Evolutionary conservation across 2,797 vertebrate genomes (phyloP).

Genomic region (Enteromius anoplus): DNA sequence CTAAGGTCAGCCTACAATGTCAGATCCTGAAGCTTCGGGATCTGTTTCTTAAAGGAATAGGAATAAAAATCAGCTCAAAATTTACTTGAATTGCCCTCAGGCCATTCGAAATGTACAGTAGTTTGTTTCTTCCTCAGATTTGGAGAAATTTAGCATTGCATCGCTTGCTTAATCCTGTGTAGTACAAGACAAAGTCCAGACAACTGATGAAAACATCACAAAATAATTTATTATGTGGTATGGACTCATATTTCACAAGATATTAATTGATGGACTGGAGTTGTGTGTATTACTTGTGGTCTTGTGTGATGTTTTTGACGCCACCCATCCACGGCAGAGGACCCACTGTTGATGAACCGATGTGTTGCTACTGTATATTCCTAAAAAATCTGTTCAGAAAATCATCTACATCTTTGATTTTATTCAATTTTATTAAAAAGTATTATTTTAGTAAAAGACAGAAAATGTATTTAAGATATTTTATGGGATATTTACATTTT

Average conservation of each 20-base stretch:
- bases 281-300: not conserved
- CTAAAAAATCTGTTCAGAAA: not conserved
- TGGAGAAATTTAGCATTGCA: not conserved
- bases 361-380: not conserved
- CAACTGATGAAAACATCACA: too few relatives aligned
- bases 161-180: not conserved
- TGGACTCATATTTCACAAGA: not conserved
- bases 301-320: not conserved
- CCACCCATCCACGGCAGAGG: not conserved
- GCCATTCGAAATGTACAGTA: too few relatives aligned
- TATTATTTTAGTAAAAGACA: not conserved
- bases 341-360: not conserved
- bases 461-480: not conserved
- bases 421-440: too few relatives aligned
- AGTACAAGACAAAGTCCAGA: too few relatives aligned
- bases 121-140: not conserved
- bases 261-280: not conserved
- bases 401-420: not conserved
- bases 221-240: not conserved
- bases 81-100: too few relatives aligned
- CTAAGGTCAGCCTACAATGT: slow-evolving; percentile 46
- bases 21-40: not conserved
- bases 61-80: not conserved
- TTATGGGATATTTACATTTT: not conserved
- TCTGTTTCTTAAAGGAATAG: not conserved